phyloP scores from a whole-genome alignment of 2,888 invertebrate species.

The Amiota mariae region DNA sequence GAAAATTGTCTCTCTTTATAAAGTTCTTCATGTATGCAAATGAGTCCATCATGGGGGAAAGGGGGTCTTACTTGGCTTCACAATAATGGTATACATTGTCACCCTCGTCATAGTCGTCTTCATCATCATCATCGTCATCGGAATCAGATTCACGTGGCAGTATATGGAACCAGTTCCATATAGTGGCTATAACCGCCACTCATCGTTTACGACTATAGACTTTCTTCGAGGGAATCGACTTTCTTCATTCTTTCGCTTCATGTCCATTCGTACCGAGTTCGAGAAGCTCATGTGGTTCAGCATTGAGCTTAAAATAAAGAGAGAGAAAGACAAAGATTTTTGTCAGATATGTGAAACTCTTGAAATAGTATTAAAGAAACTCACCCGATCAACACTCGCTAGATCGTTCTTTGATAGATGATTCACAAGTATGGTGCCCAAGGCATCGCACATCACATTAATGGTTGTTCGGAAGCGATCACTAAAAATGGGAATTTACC shows the following conservation, averaged over 20 bases:
- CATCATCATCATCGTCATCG: slow-evolving; percentile 45
- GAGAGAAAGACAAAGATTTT: background rate
- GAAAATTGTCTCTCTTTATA: background rate
- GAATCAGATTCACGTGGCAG: slow-evolving; percentile 46
- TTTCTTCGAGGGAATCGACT: slow-evolving; percentile 52
- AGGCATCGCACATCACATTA: slow-evolving; percentile 95
- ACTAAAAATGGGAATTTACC: slow-evolving; percentile 73
- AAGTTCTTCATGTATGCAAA: too few species aligned
- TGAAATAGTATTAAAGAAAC: slow-evolving; percentile 26
- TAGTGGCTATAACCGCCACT: slow-evolving; percentile 49
- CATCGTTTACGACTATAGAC: slow-evolving; percentile 66
- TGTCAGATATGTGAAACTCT: background rate
- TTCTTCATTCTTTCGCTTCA: slow-evolving; percentile 72
- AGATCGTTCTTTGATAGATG: slow-evolving; percentile 86
- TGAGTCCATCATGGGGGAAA: too few species aligned
- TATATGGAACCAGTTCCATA: slow-evolving; percentile 50
- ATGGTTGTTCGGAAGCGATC: slow-evolving; percentile 91
- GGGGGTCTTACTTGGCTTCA: slow-evolving; percentile 7
- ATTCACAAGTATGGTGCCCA: slow-evolving; percentile 94
- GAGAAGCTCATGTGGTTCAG: slow-evolving; percentile 80
- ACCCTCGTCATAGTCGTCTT: slow-evolving; percentile 35
- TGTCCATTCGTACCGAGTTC: slow-evolving; percentile 76
- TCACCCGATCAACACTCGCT: slow-evolving; percentile 74
- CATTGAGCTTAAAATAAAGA: slow-evolving; percentile 65
- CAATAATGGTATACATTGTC: slow-evolving; percentile 13